Conservation (phyloP, 2,113 vertebrate species). For the Onychostruthus taczanowskii region DNA sequence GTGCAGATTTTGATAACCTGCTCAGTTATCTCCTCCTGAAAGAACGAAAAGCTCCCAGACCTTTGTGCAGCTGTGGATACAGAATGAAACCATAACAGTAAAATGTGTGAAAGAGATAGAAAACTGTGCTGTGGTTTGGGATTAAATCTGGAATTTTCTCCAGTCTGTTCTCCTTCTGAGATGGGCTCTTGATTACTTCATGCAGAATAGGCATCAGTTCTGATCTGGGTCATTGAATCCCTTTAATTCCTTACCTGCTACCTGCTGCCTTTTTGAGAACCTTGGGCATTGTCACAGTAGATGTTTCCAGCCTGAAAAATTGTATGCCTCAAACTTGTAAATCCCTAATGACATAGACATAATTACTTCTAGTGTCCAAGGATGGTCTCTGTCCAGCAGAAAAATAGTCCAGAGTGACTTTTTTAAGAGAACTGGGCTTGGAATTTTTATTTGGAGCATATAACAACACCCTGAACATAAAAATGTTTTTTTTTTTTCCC, state of each 20-base stretch:
- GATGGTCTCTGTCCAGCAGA: not conserved
- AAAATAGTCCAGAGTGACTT: not conserved
- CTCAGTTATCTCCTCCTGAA: not conserved
- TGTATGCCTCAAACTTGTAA: not conserved
- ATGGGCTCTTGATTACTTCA: fast-evolving
- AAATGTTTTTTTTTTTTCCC: not conserved
- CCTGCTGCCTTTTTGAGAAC: not conserved
- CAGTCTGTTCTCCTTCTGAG: not conserved
- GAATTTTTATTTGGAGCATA: not conserved
- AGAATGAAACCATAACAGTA: not conserved
- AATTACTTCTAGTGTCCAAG: not conserved
- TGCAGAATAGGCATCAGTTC: not conserved
- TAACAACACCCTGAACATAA: not conserved
- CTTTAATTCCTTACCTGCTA: not conserved
- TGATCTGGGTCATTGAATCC: not conserved
- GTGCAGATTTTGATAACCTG: not conserved
- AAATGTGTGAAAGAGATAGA: not conserved
- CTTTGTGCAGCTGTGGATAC: not conserved
- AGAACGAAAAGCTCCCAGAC: not conserved
- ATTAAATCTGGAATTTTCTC: not conserved
- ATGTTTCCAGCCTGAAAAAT: not conserved
- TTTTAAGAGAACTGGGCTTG: not conserved
- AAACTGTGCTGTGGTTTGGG: not conserved
- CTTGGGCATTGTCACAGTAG: fast-evolving
- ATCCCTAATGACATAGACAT: fast-evolving